These are phyloP conservation scores for Diorhabda carinulata DNA, from an alignment of 1,140 invertebrate species.

Conservation along the genomic window DNA sequence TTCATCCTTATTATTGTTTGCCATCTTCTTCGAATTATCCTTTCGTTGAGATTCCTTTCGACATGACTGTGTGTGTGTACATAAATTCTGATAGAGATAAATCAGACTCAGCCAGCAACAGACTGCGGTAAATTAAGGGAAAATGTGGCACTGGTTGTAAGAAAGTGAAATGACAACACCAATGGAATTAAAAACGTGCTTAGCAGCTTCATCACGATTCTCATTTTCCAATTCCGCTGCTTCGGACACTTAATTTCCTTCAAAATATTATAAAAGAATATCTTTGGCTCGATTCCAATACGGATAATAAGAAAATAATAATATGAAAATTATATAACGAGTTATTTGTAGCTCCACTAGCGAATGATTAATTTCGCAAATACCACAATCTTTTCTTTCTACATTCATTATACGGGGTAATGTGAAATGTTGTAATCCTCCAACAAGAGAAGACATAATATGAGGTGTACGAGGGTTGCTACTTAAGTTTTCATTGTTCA, in stretches of 20 bases:
- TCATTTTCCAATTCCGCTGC: slow-evolving; percentile 18
- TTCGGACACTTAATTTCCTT: slow-evolving; percentile 15
- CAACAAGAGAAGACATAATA: too few relatives aligned
- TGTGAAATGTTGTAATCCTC: too few relatives aligned
- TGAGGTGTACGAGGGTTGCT: too few relatives aligned
- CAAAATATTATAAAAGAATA: slow-evolving; percentile 21
- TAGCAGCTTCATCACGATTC: slow-evolving; percentile 20
- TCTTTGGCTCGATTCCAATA: slow-evolving; percentile 17
- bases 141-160: slow-evolving; percentile 32
- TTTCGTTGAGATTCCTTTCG: neutral
- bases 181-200: slow-evolving; percentile 42
- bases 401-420: too few relatives aligned
- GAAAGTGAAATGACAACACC: slow-evolving; percentile 35
- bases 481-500: too few relatives aligned
- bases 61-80: slow-evolving; percentile 28
- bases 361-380: too few relatives aligned
- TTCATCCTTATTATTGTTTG: slow-evolving; percentile 36
- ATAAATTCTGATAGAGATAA: slow-evolving; percentile 42
- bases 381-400: too few relatives aligned
- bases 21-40: slow-evolving; percentile 34
- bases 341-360: neutral
- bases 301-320: slow-evolving; percentile 12
- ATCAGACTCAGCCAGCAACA: slow-evolving; percentile 31
- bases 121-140: slow-evolving; percentile 34
- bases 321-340: slow-evolving; percentile 4